A percentile compares a stretch with the other conserved stretches of the same genome.
phyloP scores from a whole-genome alignment of 2,888 invertebrate species.

The Hymenopus coronatus region DNA sequence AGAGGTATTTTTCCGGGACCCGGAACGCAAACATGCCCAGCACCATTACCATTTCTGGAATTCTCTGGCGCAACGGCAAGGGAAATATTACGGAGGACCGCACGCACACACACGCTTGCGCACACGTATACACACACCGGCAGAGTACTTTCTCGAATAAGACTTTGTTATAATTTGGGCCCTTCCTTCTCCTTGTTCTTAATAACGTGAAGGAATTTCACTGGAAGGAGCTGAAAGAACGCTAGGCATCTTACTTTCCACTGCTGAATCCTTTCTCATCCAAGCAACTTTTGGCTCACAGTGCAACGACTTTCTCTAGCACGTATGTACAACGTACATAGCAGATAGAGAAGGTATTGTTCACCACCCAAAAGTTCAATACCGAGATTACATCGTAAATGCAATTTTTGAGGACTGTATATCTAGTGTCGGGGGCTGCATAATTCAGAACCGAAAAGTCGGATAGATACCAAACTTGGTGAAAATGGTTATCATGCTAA shows the following conservation, averaged over 20 bases:
- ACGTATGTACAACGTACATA: too few species aligned
- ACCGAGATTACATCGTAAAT: too few species aligned
- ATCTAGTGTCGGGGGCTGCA: too few species aligned
- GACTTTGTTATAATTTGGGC: slow-evolving; percentile 24
- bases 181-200: not conserved
- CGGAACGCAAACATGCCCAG: not conserved
- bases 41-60: slow-evolving; percentile 21
- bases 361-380: too few species aligned
- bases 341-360: too few species aligned
- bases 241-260: not conserved
- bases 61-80: not conserved
- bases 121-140: not conserved
- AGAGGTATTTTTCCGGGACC: not conserved
- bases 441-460: too few species aligned
- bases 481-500: too few species aligned
- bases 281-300: too few species aligned
- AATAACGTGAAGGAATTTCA: slow-evolving; percentile 14
- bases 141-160: not conserved
- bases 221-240: slow-evolving; percentile 9
- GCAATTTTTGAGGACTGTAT: too few species aligned
- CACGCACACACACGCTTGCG: not conserved
- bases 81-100: not conserved
- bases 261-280: not conserved
- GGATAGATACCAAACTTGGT: too few species aligned
- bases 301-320: too few species aligned